Evolutionary conservation across 2,797 vertebrate genomes (phyloP).

Genomic region (Leptoclinus maculatus): DNA sequence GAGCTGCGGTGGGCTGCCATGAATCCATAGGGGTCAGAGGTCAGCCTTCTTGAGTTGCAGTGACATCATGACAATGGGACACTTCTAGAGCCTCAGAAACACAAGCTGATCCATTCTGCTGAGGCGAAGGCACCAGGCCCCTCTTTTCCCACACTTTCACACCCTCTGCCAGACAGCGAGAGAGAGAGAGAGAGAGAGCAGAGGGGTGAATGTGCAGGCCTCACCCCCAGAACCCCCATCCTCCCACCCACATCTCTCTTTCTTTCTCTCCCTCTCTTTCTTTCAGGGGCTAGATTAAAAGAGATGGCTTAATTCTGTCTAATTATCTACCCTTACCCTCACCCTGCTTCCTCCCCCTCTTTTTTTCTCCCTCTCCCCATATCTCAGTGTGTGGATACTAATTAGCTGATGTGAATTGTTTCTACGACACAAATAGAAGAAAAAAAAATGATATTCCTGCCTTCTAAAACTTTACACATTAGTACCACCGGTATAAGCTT

Average conservation of each 20-base stretch:
- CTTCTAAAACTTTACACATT: constrained; percentile 61
- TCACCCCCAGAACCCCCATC: constrained; percentile 74
- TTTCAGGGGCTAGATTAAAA: constrained; percentile 84
- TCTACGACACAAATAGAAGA: constrained; percentile 75
- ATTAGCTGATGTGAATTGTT: constrained; percentile 82
- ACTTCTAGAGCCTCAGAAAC: constrained; percentile 92
- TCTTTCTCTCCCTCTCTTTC: constrained; percentile 60
- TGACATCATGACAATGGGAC: constrained; percentile 99
- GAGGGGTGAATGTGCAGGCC: constrained; percentile 80
- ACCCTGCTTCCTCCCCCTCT: constrained; percentile 66
- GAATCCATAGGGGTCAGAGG: constrained; percentile 97
- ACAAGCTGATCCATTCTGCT: constrained; percentile 93
- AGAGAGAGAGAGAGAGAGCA: constrained; percentile 65
- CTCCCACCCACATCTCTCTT: constrained; percentile 55
- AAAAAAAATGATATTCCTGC: constrained; percentile 50
- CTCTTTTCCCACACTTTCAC: constrained; percentile 96
- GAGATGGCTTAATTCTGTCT: constrained; percentile 89
- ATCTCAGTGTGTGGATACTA: constrained; percentile 79
- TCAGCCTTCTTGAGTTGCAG: constrained; percentile 95
- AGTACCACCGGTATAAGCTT: constrained; percentile 31
- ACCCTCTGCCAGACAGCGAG: constrained; percentile 78
- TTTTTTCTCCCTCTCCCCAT: constrained; percentile 63
- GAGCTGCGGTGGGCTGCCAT: constrained; percentile 84
- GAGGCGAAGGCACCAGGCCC: constrained; percentile 90
- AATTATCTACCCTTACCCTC: constrained; percentile 84